phyloP scores from a whole-genome alignment of 2,797 vertebrate genomes.

The Yasuhikotakia modesta region DNA sequence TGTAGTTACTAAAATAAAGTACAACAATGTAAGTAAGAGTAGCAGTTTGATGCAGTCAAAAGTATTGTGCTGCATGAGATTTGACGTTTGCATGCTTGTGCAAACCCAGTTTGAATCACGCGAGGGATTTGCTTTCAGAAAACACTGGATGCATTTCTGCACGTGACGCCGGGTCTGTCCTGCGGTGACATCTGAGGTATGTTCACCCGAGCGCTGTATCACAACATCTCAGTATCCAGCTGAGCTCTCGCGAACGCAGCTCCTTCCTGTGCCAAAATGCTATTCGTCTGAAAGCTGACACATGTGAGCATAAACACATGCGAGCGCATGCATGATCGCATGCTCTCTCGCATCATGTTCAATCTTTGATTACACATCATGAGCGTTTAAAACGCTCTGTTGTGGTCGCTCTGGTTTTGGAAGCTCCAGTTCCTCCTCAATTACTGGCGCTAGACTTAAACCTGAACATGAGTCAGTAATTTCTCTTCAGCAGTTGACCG shows the following conservation, averaged over 20 bases:
- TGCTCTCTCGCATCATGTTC: constrained; percentile 8
- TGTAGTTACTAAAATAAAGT: not conserved
- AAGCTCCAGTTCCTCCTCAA: constrained; percentile 9
- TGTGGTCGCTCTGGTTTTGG: constrained; percentile 34
- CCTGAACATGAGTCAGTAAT: constrained; percentile 32
- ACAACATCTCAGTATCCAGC: constrained; percentile 11
- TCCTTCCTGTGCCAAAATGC: constrained; percentile 5
- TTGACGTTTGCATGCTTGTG: not conserved
- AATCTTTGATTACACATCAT: constrained; percentile 26
- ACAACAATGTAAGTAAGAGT: not conserved
- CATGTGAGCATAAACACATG: constrained; percentile 16
- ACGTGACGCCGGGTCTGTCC: not conserved
- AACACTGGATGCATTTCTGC: not conserved
- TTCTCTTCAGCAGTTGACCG: constrained; percentile 24
- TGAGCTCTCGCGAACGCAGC: constrained; percentile 16
- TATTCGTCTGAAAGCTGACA: constrained; percentile 3
- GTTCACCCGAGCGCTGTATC: not conserved
- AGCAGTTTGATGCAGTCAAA: constrained; percentile 4
- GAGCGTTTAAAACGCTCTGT: constrained; percentile 5
- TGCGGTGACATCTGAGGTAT: not conserved
- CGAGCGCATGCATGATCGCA: constrained; percentile 5
- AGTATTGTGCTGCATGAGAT: not conserved
- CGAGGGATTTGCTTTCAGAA: constrained; percentile 2
- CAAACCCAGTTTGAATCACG: constrained; percentile 12
- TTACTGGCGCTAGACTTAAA: constrained; percentile 24